Percentiles rank a stretch among this genome's conserved stretches.
phyloP scores from a whole-genome alignment of 2,888 invertebrate genomes.

The Sepiola atlantica region DNA sequence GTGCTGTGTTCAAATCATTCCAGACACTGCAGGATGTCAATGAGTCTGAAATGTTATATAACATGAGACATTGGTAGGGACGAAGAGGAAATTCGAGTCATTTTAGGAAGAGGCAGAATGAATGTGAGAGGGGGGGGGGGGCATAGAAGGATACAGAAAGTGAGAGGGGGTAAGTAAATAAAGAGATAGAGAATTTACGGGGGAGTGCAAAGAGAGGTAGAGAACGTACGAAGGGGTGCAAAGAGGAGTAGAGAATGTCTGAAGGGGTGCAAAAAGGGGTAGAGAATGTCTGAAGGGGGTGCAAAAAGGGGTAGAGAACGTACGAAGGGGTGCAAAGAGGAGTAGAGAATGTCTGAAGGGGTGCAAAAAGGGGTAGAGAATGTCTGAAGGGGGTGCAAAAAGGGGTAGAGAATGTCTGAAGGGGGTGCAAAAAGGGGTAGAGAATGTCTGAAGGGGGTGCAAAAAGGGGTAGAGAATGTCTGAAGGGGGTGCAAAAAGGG shows the following conservation, averaged over 20 bases:
- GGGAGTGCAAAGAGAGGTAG: background rate
- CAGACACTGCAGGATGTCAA: constrained; percentile 44
- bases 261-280: background rate
- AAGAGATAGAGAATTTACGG: background rate
- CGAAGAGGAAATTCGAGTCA: background rate
- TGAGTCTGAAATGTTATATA: constrained; percentile 43
- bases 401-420: too few species aligned
- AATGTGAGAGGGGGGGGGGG: background rate
- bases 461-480: too few species aligned
- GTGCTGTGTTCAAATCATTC: constrained; percentile 41
- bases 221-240: background rate
- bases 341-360: too few species aligned
- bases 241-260: background rate
- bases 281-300: too few species aligned
- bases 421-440: too few species aligned
- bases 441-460: too few species aligned
- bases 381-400: too few species aligned
- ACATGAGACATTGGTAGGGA: constrained; percentile 38
- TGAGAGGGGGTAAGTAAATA: background rate
- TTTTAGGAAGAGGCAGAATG: background rate
- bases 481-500: too few species aligned
- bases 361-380: too few species aligned
- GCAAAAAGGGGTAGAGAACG: background rate
- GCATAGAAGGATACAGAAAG: background rate
- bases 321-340: background rate